Percentiles rank a stretch among this genome's conserved stretches.
Conservation (phyloP, 2,113 vertebrate species). For the Podilymbus podiceps region DNA sequence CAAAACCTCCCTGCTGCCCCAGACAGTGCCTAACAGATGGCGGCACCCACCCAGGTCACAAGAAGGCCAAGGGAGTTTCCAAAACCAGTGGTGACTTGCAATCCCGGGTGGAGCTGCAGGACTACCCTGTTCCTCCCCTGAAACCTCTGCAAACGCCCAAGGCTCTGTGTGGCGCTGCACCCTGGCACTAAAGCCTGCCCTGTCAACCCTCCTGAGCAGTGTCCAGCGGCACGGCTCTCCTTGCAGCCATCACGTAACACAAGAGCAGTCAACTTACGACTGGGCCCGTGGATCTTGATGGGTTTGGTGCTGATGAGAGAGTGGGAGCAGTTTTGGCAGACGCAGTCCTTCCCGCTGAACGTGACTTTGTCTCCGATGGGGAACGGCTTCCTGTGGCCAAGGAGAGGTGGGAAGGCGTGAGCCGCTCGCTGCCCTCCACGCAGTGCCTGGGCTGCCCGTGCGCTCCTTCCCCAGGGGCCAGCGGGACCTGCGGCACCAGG, state of each 20-base stretch:
- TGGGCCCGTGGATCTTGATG: slow-evolving; percentile 96
- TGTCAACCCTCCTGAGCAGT: accelerated
- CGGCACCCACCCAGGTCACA: neutral
- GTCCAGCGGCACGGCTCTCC: neutral
- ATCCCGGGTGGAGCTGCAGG: neutral
- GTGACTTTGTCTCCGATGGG: slow-evolving; percentile 98
- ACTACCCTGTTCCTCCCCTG: neutral
- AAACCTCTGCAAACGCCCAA: accelerated
- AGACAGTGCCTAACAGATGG: accelerated
- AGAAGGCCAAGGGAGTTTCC: neutral
- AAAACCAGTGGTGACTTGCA: neutral
- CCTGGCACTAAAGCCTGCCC: accelerated
- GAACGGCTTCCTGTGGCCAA: slow-evolving; percentile 88
- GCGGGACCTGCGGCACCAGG: accelerated
- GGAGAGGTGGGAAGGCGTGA: neutral
- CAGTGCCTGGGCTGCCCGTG: neutral
- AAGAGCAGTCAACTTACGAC: slow-evolving; percentile 82
- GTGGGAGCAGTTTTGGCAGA: slow-evolving; percentile 95
- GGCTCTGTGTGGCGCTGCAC: accelerated
- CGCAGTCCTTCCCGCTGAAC: slow-evolving; percentile 95
- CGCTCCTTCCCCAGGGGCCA: neutral
- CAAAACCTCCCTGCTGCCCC: neutral
- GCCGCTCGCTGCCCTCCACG: accelerated
- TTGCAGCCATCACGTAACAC: accelerated
- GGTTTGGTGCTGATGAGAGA: slow-evolving; percentile 89